Percentiles rank a stretch among this genome's conserved stretches.
phyloP scores from a whole-genome alignment of 2,113 vertebrate species.

The Notiomystis cincta region DNA sequence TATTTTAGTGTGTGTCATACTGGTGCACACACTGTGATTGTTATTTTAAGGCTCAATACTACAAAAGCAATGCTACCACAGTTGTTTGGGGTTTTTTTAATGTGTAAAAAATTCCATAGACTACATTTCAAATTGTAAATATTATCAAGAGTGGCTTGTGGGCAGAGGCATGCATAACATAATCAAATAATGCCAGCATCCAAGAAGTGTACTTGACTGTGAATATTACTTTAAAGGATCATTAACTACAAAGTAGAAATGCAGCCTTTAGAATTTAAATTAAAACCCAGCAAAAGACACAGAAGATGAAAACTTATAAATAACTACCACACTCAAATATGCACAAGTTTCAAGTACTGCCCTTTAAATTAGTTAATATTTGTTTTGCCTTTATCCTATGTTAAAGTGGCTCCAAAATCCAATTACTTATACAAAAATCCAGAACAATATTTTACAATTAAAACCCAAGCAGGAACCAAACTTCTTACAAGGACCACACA shows the following conservation, averaged over 20 bases:
- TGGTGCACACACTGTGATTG: slow-evolving; percentile 3
- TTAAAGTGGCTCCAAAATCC: slow-evolving; percentile 22
- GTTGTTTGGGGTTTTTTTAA: not conserved
- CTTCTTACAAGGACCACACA: slow-evolving; percentile 45
- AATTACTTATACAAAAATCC: slow-evolving; percentile 26
- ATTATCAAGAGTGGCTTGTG: not conserved
- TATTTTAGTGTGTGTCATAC: slow-evolving; percentile 16
- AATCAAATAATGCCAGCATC: slow-evolving; percentile 24
- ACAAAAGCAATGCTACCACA: slow-evolving; percentile 13
- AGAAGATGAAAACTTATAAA: not conserved
- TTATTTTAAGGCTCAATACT: slow-evolving; percentile 38
- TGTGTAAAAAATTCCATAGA: not conserved
- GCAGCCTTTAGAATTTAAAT: not conserved
- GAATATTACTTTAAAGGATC: not conserved
- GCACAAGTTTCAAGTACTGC: not conserved
- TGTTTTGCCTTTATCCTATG: slow-evolving; percentile 16
- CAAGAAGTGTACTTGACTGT: not conserved
- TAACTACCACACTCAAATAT: not conserved
- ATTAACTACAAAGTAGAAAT: not conserved
- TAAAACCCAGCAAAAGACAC: not conserved
- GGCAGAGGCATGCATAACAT: slow-evolving; percentile 11
- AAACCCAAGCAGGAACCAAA: slow-evolving; percentile 33
- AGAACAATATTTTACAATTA: slow-evolving; percentile 46
- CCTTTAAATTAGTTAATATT: not conserved
- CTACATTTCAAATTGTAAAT: slow-evolving; percentile 12